Base-by-base conservation (phyloP, 2,888 invertebrate genomes). In the Odontocolon sp. region DNA sequence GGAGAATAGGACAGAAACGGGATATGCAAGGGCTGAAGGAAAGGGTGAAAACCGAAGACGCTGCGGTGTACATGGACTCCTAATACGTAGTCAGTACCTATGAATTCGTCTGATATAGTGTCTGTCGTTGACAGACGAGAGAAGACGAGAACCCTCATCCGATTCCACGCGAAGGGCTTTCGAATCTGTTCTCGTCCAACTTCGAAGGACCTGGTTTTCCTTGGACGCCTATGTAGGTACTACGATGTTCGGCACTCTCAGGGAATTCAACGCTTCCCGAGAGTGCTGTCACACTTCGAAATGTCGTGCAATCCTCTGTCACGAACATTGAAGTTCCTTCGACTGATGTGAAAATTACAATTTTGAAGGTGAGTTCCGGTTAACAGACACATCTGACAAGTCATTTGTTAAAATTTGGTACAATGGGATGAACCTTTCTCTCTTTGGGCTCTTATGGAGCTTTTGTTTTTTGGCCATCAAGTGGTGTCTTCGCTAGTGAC, bases 121-220 rank as follows among this genome's bases (percentile, higher is more conserved):
- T 81, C 86, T 87, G 85, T 84, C 84, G 85, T 82, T 84, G 84
- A 83, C 87, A 87, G 86, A 84, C 83, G 82, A 45, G 45, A 31
- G 45, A 56, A 57, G 77, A 81, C 80, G 79, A 82, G 83, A 83
- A 83, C 83, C 79, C 82, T 83, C 81, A 80, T 70, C 67, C 80
- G 77, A 74, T 81, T 79, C 64, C 68, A 16, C 74, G 18, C 40
- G 61, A 56, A 47, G 52, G 45, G 73, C 72, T 70, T 71, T 68
- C 74, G 69, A 77, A 79, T 73, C 67, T 38, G 42, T 63, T 47
- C 42, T 52, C 50, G 69, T 75, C 74, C 71, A 79, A 79, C 77
- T 79, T 77, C 74, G 70, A 72, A 77, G 73, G 74, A 72, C 64
- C 74, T 77, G 74, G 69, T 77, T 77, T 70, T 77, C 66, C 45